Evolutionary conservation across 2,113 vertebrate species (phyloP).

Genomic region (Podarcis muralis): DNA sequence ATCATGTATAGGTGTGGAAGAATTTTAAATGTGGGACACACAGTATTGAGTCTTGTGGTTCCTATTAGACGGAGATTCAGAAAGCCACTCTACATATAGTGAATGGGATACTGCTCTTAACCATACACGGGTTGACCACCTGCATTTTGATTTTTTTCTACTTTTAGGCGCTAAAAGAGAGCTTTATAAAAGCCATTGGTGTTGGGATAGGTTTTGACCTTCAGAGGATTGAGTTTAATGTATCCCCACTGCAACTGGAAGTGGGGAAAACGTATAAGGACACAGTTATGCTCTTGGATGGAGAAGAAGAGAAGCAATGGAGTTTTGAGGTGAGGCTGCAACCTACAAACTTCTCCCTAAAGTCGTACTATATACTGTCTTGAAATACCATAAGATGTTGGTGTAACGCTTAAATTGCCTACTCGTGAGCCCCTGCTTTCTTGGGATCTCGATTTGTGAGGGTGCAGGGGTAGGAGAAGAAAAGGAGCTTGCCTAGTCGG

Average conservation of each 20-base stretch:
- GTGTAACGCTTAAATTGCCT: not conserved
- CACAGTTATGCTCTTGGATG: constrained; percentile 90
- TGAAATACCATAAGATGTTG: not conserved
- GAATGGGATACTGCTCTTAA: not conserved
- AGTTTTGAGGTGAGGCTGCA: constrained; percentile 78
- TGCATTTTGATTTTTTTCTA: not conserved
- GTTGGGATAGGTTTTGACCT: constrained; percentile 92
- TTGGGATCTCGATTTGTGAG: too few species aligned
- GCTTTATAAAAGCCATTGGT: constrained; percentile 95
- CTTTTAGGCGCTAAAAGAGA: constrained; percentile 91
- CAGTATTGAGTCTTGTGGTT: too few species aligned
- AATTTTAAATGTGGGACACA: not conserved
- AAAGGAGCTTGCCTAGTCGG: too few species aligned
- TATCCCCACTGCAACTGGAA: constrained; percentile 80
- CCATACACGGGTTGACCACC: not conserved
- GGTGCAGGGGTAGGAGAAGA: too few species aligned
- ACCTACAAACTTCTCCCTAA: not conserved
- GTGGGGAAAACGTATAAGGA: constrained; percentile 78
- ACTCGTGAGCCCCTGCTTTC: too few species aligned
- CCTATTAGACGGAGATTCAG: not conserved
- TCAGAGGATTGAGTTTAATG: constrained; percentile 90
- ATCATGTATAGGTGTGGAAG: not conserved
- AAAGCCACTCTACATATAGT: not conserved
- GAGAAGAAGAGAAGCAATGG: constrained; percentile 82
- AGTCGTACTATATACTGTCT: not conserved